These are phyloP conservation scores for Drosophila neonasuta DNA, from an alignment of 2,888 invertebrate genomes.

Conservation along the genomic window DNA sequence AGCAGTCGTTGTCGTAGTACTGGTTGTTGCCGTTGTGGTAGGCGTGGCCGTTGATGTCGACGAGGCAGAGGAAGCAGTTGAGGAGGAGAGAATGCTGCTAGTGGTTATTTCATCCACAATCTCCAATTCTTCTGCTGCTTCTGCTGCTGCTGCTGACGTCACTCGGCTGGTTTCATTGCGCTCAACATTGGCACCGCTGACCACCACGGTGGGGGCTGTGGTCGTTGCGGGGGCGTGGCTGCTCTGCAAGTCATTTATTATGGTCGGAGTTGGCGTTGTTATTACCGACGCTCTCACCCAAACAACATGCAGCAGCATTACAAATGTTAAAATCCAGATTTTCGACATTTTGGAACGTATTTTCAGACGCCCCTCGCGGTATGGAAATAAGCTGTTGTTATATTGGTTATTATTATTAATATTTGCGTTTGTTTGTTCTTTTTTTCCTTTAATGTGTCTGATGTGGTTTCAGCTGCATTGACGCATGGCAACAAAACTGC, in stretches of 20 bases:
- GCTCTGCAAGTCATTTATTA: conserved; percentile 59
- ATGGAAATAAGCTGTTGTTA: conserved; percentile 27
- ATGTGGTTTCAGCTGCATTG: conserved; percentile 25
- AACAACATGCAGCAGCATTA: conserved; percentile 58
- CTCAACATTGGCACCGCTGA: conserved; percentile 30
- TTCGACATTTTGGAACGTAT: conserved; percentile 65
- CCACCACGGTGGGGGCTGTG: conserved; percentile 29
- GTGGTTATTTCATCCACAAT: conserved; percentile 12
- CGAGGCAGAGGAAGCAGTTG: conserved; percentile 15
- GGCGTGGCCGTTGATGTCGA: conserved; percentile 71
- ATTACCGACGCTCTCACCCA: conserved; percentile 30
- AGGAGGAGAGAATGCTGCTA: conserved; percentile 8
- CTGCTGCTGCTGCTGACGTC: conserved; percentile 24
- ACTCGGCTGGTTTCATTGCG: conserved; percentile 40
- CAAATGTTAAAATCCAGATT: conserved; percentile 72
- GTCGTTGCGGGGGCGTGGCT: conserved; percentile 37
- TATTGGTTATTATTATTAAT: conserved; percentile 9
- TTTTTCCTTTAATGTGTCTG: not conserved
- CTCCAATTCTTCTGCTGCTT: conserved; percentile 22
- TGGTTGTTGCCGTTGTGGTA: conserved; percentile 69
- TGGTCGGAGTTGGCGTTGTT: conserved; percentile 34
- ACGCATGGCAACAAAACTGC: conserved; percentile 19
- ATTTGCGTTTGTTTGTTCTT: conserved; percentile 16
- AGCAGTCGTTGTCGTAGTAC: conserved; percentile 62
- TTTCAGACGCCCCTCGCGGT: conserved; percentile 15